Evolutionary conservation across 2,113 vertebrate genomes (phyloP).

Genomic region (Lontra canadensis): DNA sequence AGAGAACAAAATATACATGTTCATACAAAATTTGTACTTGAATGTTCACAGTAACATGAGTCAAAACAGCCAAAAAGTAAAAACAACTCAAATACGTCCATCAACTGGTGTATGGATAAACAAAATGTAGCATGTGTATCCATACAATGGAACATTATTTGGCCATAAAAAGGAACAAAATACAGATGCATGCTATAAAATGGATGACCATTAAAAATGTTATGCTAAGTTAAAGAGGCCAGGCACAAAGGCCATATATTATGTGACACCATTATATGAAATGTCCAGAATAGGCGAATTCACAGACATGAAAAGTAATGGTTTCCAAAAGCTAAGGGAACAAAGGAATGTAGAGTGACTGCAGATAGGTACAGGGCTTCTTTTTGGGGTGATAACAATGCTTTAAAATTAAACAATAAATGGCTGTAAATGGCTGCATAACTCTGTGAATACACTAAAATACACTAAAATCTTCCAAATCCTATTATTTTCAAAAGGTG

Average conservation of each 20-base stretch:
- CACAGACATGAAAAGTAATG: not conserved
- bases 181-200: not conserved
- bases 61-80: not conserved
- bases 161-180: not conserved
- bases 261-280: not conserved
- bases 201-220: not conserved
- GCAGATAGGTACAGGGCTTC: not conserved
- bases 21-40: not conserved
- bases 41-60: not conserved
- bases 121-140: not conserved
- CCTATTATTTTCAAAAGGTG: not conserved
- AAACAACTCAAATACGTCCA: not conserved
- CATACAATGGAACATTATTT: not conserved
- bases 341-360: not conserved
- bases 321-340: not conserved
- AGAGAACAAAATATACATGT: not conserved
- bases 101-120: not conserved
- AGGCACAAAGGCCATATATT: not conserved
- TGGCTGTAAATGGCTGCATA: not conserved
- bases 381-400: not conserved
- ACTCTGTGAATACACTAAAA: not conserved
- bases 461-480: not conserved
- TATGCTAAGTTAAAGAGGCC: not conserved
- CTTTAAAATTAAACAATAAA: not conserved
- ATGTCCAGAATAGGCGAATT: not conserved